Conservation (phyloP, 2,113 vertebrate species). For the Crotalus horridus region DNA sequence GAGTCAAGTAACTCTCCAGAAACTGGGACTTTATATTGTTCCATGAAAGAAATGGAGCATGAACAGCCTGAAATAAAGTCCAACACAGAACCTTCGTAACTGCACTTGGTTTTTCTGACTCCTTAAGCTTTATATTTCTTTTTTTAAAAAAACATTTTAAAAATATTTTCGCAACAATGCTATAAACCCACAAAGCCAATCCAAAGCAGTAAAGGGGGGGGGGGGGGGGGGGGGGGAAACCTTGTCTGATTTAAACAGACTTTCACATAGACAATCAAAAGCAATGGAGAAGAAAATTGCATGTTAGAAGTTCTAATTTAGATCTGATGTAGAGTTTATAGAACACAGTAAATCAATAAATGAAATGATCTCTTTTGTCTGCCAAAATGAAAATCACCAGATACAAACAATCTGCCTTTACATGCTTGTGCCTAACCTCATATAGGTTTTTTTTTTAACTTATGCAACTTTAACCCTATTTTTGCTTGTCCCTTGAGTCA, state of each 20-base stretch:
- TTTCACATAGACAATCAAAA: constrained; percentile 33
- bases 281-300: not conserved
- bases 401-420: not conserved
- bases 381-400: not conserved
- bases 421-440: not conserved
- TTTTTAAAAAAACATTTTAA: not conserved
- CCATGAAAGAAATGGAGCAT: not conserved
- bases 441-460: not conserved
- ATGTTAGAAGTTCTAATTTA: constrained; percentile 11
- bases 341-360: constrained; percentile 13
- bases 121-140: not conserved
- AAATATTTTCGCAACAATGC: not conserved
- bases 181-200: not conserved
- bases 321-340: constrained; percentile 5
- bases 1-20: not conserved
- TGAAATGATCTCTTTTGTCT: not conserved
- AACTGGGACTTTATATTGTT: not conserved
- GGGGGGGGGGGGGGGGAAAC: not conserved
- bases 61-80: not conserved
- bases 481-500: not conserved
- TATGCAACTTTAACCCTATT: not conserved
- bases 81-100: not conserved
- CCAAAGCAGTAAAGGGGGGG: not conserved
- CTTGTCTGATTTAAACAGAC: not conserved
- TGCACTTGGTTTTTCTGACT: not conserved